Evolutionary conservation across 2,797 vertebrate genomes (phyloP), one percentile per base, ranked within the genome.

Genomic region (Acridotheres tristis): DNA sequence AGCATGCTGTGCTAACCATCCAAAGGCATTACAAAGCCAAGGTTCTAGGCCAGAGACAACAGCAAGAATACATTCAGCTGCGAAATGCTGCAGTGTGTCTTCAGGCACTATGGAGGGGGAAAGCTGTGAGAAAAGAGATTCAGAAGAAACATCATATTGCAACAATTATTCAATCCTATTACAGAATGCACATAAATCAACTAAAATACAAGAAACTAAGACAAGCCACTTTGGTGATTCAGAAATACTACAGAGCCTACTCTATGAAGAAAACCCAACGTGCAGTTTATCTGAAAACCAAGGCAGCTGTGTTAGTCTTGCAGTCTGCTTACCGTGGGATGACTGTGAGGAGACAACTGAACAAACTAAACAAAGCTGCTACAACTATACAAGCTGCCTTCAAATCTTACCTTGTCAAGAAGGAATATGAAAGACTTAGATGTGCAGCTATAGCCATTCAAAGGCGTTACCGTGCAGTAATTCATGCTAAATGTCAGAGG

Each of bases 31-130:
- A 98, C 90, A 98, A 98, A 94, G 99, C 99, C 13, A 85, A 94
- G 9, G 9, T 95, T 30, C 45, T 81, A 47, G 98, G 98, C 32
- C 96, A 61, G 53, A 96, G 97, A 76, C 95, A 97, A 19, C 96
- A 71, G 29, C 68, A 47, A 58, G 93, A 97, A 10, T 99, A 98
- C 1, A 0, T 93, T 8, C 85, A 71, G 34, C 88, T 99, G 10
- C 95, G 77, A 58, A 67, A 43, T 0, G 97, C 98, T 3, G 96
- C 81, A 2, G 36, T 98, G 71, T 13, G 3, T 32, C 53, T 99
- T 50, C 99, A 99, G 94, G 98, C 99, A 5, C 18, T 90, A 3
- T 99, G 99, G 99, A 98, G 98, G 94, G 98, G 98, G 27, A 97
- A 81, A 93, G 67, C 78, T 4, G 96, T 95, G 47, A 98, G 99